A percentile compares a stretch with the other conserved stretches of the same genome.
Evolutionary conservation across 1,140 invertebrate genomes (phyloP).

Genomic region (Vollenhovia emeryi): DNA sequence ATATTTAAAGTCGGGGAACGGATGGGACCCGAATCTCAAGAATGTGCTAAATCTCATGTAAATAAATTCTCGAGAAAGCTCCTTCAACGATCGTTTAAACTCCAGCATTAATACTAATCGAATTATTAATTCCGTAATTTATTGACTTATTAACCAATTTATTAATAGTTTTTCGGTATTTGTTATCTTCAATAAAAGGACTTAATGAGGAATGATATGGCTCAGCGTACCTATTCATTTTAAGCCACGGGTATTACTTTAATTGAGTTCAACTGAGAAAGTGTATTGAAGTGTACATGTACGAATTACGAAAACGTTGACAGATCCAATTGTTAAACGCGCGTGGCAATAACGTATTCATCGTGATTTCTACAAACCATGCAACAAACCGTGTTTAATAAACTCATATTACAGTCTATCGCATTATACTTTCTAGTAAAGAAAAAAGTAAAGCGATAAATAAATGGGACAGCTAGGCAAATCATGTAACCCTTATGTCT

Average conservation of each 20-base stretch:
- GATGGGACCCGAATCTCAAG: slow-evolving; percentile 39
- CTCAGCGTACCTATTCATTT: neutral
- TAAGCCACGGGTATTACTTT: neutral
- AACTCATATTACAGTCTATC: neutral
- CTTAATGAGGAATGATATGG: neutral
- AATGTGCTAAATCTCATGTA: slow-evolving; percentile 48
- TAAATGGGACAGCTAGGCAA: neutral
- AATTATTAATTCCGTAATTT: neutral
- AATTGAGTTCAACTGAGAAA: slow-evolving; percentile 12
- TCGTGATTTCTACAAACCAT: slow-evolving; percentile 24
- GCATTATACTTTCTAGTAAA: neutral
- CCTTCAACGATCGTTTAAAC: neutral
- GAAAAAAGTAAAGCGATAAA: neutral
- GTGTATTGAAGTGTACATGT: no score
- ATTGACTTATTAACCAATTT: neutral
- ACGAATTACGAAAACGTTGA: neutral
- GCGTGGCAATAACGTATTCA: neutral
- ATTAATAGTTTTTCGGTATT: neutral
- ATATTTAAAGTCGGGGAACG: slow-evolving; percentile 18
- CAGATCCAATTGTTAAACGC: neutral
- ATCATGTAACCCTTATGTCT: neutral
- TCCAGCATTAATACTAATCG: neutral
- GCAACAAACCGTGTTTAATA: slow-evolving; percentile 1
- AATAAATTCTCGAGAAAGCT: slow-evolving; percentile 24
- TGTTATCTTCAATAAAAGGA: neutral